Evolutionary conservation across 2,797 vertebrate species (phyloP).

Genomic region (Ctenosaura bakeri): DNA sequence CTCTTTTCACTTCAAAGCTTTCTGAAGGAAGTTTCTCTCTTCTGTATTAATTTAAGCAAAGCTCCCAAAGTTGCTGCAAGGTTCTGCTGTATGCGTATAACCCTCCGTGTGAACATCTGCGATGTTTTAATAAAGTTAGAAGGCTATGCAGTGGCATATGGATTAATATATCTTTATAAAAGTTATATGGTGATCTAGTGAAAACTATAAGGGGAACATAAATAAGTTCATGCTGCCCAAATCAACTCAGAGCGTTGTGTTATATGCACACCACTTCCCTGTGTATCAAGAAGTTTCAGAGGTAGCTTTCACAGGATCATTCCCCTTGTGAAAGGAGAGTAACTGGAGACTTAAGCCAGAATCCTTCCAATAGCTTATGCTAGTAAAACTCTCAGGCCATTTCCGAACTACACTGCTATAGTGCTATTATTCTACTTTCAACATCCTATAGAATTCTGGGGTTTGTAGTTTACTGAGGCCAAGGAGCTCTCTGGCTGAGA

Average conservation of each 20-base stretch:
- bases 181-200: neutral
- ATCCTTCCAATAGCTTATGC: neutral
- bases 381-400: too few relatives aligned
- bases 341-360: neutral
- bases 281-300: neutral
- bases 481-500: too few relatives aligned
- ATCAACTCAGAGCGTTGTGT: neutral
- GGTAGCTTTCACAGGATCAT: neutral
- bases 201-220: neutral
- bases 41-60: conserved; percentile 59
- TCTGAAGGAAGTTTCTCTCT: conserved; percentile 54
- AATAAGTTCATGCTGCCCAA: neutral
- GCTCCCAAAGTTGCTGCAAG: neutral
- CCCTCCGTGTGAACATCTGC: neutral
- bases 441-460: too few relatives aligned
- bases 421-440: too few relatives aligned
- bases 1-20: conserved; percentile 57
- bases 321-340: neutral
- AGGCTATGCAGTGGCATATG: neutral
- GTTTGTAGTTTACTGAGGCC: too few relatives aligned
- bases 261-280: neutral
- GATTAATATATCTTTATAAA: neutral
- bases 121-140: conserved; percentile 10
- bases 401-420: too few relatives aligned
- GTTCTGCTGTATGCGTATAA: neutral